phyloP scores from a whole-genome alignment of 2,797 vertebrate species.

The Chloroceryle amazona region DNA sequence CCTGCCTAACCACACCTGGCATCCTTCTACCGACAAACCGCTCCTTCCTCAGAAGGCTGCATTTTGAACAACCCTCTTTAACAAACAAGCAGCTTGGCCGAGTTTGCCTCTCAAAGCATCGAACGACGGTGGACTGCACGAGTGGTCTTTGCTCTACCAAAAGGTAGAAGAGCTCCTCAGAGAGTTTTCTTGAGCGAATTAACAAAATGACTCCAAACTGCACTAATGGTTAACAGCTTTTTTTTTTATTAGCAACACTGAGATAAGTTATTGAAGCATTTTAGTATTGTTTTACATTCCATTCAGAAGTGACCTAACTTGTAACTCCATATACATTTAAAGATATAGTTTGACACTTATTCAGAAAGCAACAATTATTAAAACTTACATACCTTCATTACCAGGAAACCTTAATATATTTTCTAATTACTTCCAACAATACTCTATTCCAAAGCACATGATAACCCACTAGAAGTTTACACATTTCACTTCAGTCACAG shows the following conservation, averaged over 20 bases:
- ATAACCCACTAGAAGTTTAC: constrained; percentile 81
- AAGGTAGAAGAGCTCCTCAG: constrained; percentile 4
- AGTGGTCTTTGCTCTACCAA: constrained; percentile 18
- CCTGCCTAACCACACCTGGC: neutral
- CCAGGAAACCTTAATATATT: constrained; percentile 84
- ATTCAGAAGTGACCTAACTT: constrained; percentile 86
- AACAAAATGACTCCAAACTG: constrained; percentile 85
- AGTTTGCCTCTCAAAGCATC: constrained; percentile 33
- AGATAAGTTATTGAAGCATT: constrained; percentile 87
- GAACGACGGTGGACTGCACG: neutral
- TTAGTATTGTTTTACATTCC: constrained; percentile 87
- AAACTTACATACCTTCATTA: constrained; percentile 85
- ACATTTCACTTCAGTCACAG: constrained; percentile 81
- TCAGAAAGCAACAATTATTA: constrained; percentile 85
- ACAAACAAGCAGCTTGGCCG: constrained; percentile 70
- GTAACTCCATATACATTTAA: constrained; percentile 85
- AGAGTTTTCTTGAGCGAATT: constrained; percentile 62
- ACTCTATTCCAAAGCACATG: constrained; percentile 84
- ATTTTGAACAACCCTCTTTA: constrained; percentile 15
- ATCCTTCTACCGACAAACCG: neutral
- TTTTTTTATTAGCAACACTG: constrained; percentile 87
- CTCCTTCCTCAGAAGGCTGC: neutral
- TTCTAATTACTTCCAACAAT: constrained; percentile 85
- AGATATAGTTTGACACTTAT: constrained; percentile 85
- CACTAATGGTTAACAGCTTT: constrained; percentile 86